Evolutionary conservation across 2,113 vertebrate species (phyloP).

Genomic region (Nyctibius bracteatus): DNA sequence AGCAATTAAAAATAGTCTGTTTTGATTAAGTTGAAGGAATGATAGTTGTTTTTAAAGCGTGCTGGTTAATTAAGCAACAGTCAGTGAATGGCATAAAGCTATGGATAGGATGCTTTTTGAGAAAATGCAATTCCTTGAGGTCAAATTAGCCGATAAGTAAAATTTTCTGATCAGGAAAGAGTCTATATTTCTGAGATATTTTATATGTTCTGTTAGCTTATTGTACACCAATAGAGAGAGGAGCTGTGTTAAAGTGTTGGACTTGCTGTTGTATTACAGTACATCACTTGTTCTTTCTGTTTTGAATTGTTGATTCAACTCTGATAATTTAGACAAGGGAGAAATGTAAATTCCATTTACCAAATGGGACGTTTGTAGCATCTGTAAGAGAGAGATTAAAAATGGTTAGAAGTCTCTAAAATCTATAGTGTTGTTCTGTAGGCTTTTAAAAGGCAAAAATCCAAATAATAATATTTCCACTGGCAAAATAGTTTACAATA

Average conservation of each 20-base stretch:
- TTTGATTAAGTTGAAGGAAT: neutral
- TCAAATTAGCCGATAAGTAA: constrained; percentile 41
- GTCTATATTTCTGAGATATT: neutral
- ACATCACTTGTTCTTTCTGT: neutral
- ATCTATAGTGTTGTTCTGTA: neutral
- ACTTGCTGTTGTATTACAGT: neutral
- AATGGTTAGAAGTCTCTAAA: constrained; percentile 16
- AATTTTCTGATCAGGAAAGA: constrained; percentile 27
- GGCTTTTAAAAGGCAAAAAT: constrained; percentile 39
- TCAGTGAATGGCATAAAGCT: constrained; percentile 2
- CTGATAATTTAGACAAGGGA: constrained; percentile 26
- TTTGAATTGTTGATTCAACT: constrained; percentile 43
- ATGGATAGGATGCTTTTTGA: neutral
- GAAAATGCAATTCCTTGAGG: constrained; percentile 5
- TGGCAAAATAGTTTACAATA: constrained; percentile 47
- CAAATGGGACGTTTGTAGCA: constrained; percentile 2
- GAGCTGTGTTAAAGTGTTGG: constrained; percentile 18
- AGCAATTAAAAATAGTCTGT: constrained; percentile 42
- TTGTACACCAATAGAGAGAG: constrained; percentile 8
- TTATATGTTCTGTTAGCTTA: constrained; percentile 24
- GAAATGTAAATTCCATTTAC: constrained; percentile 40
- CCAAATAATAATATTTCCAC: constrained; percentile 11
- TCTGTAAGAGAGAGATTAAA: constrained; percentile 40
- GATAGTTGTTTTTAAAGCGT: constrained; percentile 28
- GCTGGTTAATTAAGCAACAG: constrained; percentile 52